A percentile compares a stretch with the other conserved stretches of the same genome.
phyloP scores from a whole-genome alignment of 2,888 invertebrate genomes.

The Conistra vaccinii region DNA sequence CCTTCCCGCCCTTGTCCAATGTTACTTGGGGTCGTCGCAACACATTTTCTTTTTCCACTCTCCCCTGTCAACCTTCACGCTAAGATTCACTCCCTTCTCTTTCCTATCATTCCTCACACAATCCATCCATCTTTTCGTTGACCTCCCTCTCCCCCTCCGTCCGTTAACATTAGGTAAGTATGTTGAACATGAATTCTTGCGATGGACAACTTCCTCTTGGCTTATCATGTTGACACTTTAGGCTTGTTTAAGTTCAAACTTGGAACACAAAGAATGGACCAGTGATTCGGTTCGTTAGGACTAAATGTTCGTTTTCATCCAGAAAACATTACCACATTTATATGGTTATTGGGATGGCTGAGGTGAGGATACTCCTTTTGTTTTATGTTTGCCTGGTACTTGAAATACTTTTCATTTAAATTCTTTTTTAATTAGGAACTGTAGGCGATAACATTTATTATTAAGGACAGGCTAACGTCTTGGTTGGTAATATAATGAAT shows the following conservation, averaged over 20 bases:
- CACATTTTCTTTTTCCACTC: too few relatives aligned
- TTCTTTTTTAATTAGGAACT: too few relatives aligned
- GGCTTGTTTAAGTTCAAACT: not conserved
- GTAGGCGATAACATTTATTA: not conserved
- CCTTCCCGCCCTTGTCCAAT: too few relatives aligned
- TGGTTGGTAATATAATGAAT: slow-evolving; percentile 34
- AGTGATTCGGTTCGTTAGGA: not conserved
- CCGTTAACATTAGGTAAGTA: not conserved
- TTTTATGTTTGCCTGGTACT: slow-evolving; percentile 38
- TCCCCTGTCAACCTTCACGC: too few relatives aligned
- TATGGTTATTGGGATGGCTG: slow-evolving; percentile 79
- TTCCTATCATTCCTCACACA: too few relatives aligned
- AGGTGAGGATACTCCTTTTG: slow-evolving; percentile 72
- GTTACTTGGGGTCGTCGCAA: too few relatives aligned
- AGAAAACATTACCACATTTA: not conserved
- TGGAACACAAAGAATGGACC: not conserved
- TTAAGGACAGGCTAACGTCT: not conserved
- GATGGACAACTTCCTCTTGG: not conserved
- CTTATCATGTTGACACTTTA: not conserved
- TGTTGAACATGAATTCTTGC: not conserved
- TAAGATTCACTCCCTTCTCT: too few relatives aligned
- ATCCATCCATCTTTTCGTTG: too few relatives aligned
- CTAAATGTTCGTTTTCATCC: not conserved
- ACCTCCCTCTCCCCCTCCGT: too few relatives aligned
- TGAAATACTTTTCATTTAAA: not conserved